Evolutionary conservation across 2,113 vertebrate species (phyloP).

Genomic region (Oryzias melastigma): DNA sequence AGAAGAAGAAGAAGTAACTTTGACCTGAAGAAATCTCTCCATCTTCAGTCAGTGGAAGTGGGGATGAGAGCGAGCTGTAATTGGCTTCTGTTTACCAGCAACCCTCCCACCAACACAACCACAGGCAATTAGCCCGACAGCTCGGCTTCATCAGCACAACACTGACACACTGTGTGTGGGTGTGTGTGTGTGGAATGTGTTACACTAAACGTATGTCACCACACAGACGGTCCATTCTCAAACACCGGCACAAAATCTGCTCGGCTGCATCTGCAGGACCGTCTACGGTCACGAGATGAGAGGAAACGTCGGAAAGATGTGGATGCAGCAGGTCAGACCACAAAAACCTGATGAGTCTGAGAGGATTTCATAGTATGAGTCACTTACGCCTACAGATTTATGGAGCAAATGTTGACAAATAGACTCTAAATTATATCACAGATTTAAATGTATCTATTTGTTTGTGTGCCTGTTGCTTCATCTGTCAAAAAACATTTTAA

Average conservation of each 20-base stretch:
- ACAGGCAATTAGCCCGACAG: slow-evolving; percentile 68
- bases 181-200: slow-evolving; percentile 6
- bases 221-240: no score
- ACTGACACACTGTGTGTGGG: slow-evolving; percentile 23
- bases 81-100: slow-evolving; percentile 70
- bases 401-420: no score
- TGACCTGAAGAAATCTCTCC: slow-evolving; percentile 29
- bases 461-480: no score
- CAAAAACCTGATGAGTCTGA: slow-evolving; percentile 15
- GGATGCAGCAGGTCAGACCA: slow-evolving; percentile 11
- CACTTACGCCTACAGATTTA: neutral
- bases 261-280: no score
- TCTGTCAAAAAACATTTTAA: no score
- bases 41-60: slow-evolving; percentile 10
- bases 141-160: slow-evolving; percentile 42
- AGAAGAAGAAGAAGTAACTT: slow-evolving; percentile 21
- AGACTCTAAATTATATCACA: no score
- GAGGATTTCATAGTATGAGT: slow-evolving; percentile 18
- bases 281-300: no score
- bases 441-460: no score
- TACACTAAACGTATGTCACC: no score
- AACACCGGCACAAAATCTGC: no score
- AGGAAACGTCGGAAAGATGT: slow-evolving; percentile 1
- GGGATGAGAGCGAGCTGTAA: slow-evolving; percentile 52
- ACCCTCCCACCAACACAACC: slow-evolving; percentile 52